phyloP scores from a whole-genome alignment of 1,140 invertebrate genomes.

The Heliothis virescens region DNA sequence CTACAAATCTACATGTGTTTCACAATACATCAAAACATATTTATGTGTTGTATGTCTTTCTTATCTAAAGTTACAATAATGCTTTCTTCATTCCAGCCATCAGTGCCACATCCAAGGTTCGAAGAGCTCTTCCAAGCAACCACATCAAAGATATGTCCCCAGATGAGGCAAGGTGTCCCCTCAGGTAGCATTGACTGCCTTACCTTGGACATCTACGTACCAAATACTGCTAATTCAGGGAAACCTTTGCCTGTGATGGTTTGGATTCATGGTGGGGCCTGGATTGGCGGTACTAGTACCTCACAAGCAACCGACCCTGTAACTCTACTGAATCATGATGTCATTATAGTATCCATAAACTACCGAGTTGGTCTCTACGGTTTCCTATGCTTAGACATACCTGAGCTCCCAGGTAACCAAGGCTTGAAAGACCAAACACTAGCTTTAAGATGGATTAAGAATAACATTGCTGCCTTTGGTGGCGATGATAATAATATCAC shows the following conservation, averaged over 20 bases:
- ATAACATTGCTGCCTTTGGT: conserved; percentile 58
- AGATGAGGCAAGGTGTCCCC: conserved; percentile 31
- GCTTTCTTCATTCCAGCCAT: conserved; percentile 35
- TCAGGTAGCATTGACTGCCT: conserved; percentile 54
- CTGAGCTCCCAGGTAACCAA: conserved; percentile 52
- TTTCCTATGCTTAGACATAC: conserved; percentile 55
- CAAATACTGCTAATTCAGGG: conserved; percentile 24
- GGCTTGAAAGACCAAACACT: conserved; percentile 64
- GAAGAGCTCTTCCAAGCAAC: conserved; percentile 59
- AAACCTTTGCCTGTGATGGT: conserved; percentile 52
- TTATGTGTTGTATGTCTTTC: too few relatives aligned
- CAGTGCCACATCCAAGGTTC: conserved; percentile 53
- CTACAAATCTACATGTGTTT: too few relatives aligned
- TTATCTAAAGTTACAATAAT: too few relatives aligned
- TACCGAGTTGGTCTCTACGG: conserved; percentile 49
- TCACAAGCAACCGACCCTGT: background rate
- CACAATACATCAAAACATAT: too few relatives aligned
- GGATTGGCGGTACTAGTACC: background rate
- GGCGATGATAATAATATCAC: conserved; percentile 54
- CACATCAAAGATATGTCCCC: conserved; percentile 54
- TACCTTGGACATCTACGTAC: conserved; percentile 54
- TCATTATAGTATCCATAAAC: conserved; percentile 49
- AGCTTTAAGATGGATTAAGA: conserved; percentile 59
- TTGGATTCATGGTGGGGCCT: conserved; percentile 52
- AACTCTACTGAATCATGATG: conserved; percentile 37